Evolutionary conservation across 2,113 vertebrate species (phyloP).

Genomic region (Hippolais icterina): DNA sequence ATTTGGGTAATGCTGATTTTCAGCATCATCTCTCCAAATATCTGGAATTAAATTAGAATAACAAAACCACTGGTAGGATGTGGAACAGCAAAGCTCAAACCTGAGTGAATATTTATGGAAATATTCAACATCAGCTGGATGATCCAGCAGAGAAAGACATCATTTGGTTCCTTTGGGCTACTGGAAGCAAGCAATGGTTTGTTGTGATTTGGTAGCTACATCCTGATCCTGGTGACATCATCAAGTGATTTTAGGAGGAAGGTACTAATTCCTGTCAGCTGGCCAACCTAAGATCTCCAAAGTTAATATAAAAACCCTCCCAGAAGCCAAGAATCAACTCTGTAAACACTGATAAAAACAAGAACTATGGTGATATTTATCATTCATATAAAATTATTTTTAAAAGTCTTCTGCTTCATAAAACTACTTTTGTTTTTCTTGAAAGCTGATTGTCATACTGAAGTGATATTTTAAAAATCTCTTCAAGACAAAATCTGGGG

Average conservation of each 20-base stretch:
- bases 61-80: accelerated
- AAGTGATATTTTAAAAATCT: neutral
- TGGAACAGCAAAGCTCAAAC: neutral
- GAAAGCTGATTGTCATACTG: neutral
- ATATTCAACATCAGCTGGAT: neutral
- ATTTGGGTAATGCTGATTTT: accelerated
- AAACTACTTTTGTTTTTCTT: neutral
- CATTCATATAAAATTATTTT: neutral
- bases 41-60: neutral
- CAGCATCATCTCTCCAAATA: neutral
- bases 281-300: neutral
- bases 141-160: neutral
- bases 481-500: neutral
- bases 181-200: neutral
- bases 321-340: neutral
- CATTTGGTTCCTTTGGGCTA: neutral
- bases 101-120: neutral
- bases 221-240: neutral
- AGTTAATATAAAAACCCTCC: neutral
- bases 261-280: neutral
- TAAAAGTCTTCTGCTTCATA: neutral
- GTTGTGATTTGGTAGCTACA: neutral
- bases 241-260: neutral
- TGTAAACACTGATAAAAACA: neutral
- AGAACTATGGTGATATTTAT: neutral